Conservation (phyloP, 2,888 invertebrate genomes). For the Eupithecia tripunctaria region DNA sequence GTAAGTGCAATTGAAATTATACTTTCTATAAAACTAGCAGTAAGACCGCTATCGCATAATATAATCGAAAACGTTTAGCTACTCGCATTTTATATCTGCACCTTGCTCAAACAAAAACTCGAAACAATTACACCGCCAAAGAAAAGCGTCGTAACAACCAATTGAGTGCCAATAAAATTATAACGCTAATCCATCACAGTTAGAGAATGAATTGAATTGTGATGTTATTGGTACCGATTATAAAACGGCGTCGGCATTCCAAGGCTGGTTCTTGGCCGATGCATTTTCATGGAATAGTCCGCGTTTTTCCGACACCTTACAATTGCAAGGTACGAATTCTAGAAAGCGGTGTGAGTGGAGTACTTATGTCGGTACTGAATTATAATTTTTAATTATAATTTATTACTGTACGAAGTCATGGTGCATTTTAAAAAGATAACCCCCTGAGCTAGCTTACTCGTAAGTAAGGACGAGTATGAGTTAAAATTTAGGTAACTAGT, state of each 20-base stretch:
- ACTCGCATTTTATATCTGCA: conserved; percentile 76
- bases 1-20: conserved; percentile 12
- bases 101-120: conserved; percentile 81
- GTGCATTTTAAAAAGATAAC: background rate
- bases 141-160: conserved; percentile 70
- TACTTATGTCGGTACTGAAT: conserved; percentile 39
- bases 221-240: conserved; percentile 64
- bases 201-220: conserved; percentile 73
- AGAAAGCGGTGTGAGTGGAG: conserved; percentile 65
- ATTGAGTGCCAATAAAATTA: conserved; percentile 68
- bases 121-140: conserved; percentile 76
- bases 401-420: conserved; percentile 15
- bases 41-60: conserved; percentile 52
- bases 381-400: conserved; percentile 56
- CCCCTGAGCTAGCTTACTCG: background rate
- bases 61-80: conserved; percentile 62
- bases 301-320: conserved; percentile 83
- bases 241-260: conserved; percentile 75
- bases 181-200: conserved; percentile 65
- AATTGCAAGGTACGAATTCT: conserved; percentile 81
- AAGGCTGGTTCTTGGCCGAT: conserved; percentile 76
- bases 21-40: conserved; percentile 21
- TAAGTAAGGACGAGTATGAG: no score
- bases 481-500: no score
- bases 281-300: conserved; percentile 82